These are phyloP conservation scores for Doryteuthis pealeii DNA, from an alignment of 1,140 invertebrate species.

Conservation along the genomic window DNA sequence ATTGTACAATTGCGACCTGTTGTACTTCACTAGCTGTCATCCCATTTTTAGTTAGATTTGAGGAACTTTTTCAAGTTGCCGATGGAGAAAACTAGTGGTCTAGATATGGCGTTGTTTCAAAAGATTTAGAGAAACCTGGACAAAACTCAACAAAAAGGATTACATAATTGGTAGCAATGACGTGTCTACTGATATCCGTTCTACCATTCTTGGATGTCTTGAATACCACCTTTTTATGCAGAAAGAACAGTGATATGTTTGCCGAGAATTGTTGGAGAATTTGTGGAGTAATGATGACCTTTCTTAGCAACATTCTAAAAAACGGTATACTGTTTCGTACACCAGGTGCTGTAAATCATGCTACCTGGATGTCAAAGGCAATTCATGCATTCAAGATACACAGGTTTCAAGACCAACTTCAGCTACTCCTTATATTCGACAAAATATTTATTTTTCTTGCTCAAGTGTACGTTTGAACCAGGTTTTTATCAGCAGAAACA, in stretches of 20 bases:
- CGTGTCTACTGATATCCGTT: not conserved
- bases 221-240: not conserved
- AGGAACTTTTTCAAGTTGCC: not conserved
- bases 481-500: not conserved
- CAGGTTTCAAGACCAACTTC: not conserved
- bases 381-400: not conserved
- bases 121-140: slow-evolving; percentile 2
- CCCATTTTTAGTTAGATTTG: not conserved
- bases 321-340: too few relatives aligned
- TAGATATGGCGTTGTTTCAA: not conserved
- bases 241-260: too few relatives aligned
- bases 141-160: not conserved
- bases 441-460: not conserved
- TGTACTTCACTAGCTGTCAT: not conserved
- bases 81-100: not conserved
- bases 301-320: too few relatives aligned
- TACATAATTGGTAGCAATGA: not conserved
- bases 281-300: not conserved
- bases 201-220: not conserved
- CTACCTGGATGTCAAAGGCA: too few relatives aligned
- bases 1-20: not conserved
- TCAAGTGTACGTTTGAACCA: not conserved
- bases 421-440: not conserved
- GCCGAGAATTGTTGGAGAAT: not conserved
- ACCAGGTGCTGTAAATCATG: too few relatives aligned